These are phyloP conservation scores for Orchesellides sinensis DNA, from an alignment of 2,888 invertebrate genomes.

Conservation along the genomic window DNA sequence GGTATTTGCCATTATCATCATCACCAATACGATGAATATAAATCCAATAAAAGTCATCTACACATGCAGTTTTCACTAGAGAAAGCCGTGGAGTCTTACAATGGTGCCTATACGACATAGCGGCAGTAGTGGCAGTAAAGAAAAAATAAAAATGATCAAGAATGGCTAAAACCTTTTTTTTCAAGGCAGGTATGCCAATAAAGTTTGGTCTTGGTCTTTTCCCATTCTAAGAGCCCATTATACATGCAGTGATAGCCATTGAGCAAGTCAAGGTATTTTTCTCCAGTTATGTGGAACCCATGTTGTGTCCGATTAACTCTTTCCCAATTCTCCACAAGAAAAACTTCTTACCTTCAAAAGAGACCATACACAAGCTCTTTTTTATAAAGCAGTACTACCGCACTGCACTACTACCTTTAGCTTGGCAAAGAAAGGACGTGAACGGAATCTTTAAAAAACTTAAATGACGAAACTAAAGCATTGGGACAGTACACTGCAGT, in stretches of 20 bases:
- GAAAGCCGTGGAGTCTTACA: too few species aligned
- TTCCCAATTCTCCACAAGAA: not conserved
- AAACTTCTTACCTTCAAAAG: not conserved
- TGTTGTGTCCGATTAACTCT: not conserved
- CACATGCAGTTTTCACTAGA: slow-evolving; percentile 38
- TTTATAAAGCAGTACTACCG: not conserved
- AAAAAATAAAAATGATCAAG: slow-evolving; percentile 37
- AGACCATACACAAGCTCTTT: not conserved
- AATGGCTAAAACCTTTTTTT: slow-evolving; percentile 29
- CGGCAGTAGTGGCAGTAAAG: not conserved
- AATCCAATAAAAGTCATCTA: slow-evolving; percentile 66
- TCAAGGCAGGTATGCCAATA: slow-evolving; percentile 53
- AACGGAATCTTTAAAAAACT: slow-evolving; percentile 50
- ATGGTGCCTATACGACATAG: not conserved
- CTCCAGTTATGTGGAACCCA: not conserved
- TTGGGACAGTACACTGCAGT: slow-evolving; percentile 38
- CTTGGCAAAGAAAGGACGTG: slow-evolving; percentile 48
- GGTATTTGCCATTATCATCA: slow-evolving; percentile 60
- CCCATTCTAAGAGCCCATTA: slow-evolving; percentile 46
- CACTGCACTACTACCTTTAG: slow-evolving; percentile 34
- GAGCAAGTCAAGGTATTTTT: slow-evolving; percentile 32
- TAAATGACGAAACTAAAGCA: slow-evolving; percentile 40
- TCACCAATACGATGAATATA: slow-evolving; percentile 62
- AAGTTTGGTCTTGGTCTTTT: slow-evolving; percentile 27
- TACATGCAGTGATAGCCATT: slow-evolving; percentile 42